Evolutionary conservation across 2,113 vertebrate species (phyloP).

Genomic region (Taurulus bubalis): DNA sequence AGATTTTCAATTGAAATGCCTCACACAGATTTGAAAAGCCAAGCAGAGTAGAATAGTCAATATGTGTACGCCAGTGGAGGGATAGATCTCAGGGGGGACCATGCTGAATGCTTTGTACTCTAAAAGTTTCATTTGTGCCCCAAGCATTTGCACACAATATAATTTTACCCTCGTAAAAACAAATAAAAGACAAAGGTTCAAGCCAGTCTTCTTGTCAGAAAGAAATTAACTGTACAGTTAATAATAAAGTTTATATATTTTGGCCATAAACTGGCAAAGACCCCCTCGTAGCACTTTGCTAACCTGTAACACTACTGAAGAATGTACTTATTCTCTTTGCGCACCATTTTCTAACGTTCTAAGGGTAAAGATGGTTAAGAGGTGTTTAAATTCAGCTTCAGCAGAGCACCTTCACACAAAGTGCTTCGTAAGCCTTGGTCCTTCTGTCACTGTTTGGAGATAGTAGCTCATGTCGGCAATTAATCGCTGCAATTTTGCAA

Average conservation of each 20-base stretch:
- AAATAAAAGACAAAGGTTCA: not conserved
- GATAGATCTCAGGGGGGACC: not conserved
- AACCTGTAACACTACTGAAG: not conserved
- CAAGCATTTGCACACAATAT: constrained; percentile 8
- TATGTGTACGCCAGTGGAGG: constrained; percentile 2
- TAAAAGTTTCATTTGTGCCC: constrained; percentile 24
- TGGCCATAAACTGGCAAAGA: not conserved
- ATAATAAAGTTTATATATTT: constrained; percentile 17
- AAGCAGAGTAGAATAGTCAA: constrained; percentile 32
- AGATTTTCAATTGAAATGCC: constrained; percentile 53
- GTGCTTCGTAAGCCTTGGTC: not conserved
- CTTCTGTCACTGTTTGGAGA: not conserved
- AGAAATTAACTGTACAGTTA: constrained; percentile 5
- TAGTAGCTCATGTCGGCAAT: not conserved
- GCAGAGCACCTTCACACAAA: not conserved
- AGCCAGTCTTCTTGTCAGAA: constrained; percentile 12
- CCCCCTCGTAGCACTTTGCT: not conserved
- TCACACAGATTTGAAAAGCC: constrained; percentile 36
- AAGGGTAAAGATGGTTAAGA: not conserved
- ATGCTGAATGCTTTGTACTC: constrained; percentile 25
- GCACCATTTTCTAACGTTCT: not conserved
- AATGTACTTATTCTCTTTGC: not conserved
- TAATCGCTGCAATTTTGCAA: not conserved
- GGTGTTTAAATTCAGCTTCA: not conserved
- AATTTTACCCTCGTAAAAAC: not conserved